Evolutionary conservation across 2,888 invertebrate species (phyloP).

Genomic region (Lucinisca nassula): DNA sequence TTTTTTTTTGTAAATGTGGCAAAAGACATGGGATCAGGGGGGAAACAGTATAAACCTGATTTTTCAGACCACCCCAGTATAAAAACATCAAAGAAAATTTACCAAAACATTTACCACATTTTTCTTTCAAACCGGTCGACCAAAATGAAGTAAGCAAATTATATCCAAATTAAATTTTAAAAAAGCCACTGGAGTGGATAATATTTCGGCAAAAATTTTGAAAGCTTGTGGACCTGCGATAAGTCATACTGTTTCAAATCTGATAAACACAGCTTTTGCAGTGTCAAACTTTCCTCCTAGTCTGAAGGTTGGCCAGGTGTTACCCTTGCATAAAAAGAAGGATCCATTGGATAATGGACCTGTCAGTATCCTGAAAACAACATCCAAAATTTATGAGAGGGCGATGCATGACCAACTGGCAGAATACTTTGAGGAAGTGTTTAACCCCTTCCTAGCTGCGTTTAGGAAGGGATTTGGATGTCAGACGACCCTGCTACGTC

Average conservation of each 20-base stretch:
- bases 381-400: neutral
- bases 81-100: no score
- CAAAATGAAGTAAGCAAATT: no score
- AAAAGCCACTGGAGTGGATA: no score
- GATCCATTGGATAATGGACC: neutral
- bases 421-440: neutral
- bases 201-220: no score
- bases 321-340: neutral
- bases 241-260: neutral
- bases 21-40: no score
- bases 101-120: no score
- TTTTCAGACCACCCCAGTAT: no score
- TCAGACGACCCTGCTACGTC: neutral
- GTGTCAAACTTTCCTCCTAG: neutral
- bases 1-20: no score
- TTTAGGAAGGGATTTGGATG: neutral
- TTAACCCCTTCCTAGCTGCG: neutral
- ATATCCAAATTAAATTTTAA: no score
- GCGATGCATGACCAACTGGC: neutral
- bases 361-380: neutral
- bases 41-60: no score
- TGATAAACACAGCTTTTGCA: neutral
- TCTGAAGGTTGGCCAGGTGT: neutral
- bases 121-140: no score
- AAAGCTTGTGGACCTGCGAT: neutral